phyloP scores from a whole-genome alignment of 2,797 vertebrate genomes.

The Setipinna tenuifilis region DNA sequence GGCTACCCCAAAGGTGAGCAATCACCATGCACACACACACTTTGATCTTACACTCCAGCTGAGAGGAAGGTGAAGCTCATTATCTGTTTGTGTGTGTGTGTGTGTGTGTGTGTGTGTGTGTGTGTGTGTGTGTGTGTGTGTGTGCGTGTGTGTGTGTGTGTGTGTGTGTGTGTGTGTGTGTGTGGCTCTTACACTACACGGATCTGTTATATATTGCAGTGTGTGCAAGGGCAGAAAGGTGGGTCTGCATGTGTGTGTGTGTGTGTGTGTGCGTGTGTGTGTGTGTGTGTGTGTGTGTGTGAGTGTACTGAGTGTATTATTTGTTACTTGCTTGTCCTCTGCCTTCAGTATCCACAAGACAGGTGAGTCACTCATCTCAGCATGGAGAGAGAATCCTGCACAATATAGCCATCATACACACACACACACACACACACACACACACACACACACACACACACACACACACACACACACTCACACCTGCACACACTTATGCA shows the following conservation, averaged over 20 bases:
- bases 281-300: neutral
- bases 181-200: neutral
- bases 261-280: neutral
- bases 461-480: neutral
- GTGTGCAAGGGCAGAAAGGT: neutral
- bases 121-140: neutral
- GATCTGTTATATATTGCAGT: neutral
- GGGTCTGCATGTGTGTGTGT: conserved; percentile 20
- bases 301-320: conserved; percentile 52
- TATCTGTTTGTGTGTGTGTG: conserved; percentile 60
- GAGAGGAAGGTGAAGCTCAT: conserved; percentile 60
- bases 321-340: conserved; percentile 61
- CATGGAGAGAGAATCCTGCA: neutral
- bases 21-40: conserved; percentile 37
- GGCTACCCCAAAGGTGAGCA: conserved; percentile 41
- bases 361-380: conserved; percentile 50
- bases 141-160: neutral
- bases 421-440: neutral
- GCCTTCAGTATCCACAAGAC: conserved; percentile 50
- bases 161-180: neutral
- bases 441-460: neutral
- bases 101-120: conserved; percentile 35
- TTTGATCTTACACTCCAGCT: conserved; percentile 63
- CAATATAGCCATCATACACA: neutral
- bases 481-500: too few species aligned